A percentile compares a stretch with the other conserved stretches of the same genome.
phyloP scores from a whole-genome alignment of 2,888 invertebrate genomes.

The Euspilapteryx auroguttella region DNA sequence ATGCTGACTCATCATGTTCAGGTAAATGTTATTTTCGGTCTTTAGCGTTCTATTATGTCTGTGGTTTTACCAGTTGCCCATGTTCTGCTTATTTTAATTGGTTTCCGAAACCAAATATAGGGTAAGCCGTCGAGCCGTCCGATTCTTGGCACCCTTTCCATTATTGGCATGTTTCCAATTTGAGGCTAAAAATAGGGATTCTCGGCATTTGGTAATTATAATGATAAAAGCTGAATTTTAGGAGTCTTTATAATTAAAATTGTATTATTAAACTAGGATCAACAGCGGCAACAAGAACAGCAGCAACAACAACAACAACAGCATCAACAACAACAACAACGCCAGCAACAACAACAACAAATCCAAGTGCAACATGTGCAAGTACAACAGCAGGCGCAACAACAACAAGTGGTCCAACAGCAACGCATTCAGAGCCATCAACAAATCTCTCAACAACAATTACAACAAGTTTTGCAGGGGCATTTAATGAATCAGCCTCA shows the following conservation, averaged over 20 bases:
- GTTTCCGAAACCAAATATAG: too few relatives aligned
- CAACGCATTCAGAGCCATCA: conserved; percentile 15
- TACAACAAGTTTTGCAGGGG: conserved; percentile 7
- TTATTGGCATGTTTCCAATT: too few relatives aligned
- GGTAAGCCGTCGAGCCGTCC: too few relatives aligned
- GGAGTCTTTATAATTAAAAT: too few relatives aligned
- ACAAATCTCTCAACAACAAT: conserved; percentile 11
- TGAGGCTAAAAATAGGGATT: too few relatives aligned
- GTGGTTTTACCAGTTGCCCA: not conserved
- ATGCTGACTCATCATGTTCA: conserved; percentile 40
- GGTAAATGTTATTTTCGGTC: conserved; percentile 14
- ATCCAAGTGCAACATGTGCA: conserved; percentile 5
- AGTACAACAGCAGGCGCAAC: conserved; percentile 15
- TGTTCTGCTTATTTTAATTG: too few relatives aligned
- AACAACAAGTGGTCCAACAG: conserved; percentile 7
- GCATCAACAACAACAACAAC: too few relatives aligned
- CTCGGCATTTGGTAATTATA: too few relatives aligned
- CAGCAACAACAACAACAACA: conserved; percentile 17
- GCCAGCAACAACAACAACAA: conserved; percentile 19
- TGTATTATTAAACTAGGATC: too few relatives aligned
- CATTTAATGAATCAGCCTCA: conserved; percentile 5
- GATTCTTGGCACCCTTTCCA: too few relatives aligned
- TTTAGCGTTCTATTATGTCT: not conserved
- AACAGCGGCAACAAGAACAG: conserved; percentile 11
- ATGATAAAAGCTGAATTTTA: too few relatives aligned